phyloP scores from a whole-genome alignment of 2,113 vertebrate genomes.

The Otis tarda region DNA sequence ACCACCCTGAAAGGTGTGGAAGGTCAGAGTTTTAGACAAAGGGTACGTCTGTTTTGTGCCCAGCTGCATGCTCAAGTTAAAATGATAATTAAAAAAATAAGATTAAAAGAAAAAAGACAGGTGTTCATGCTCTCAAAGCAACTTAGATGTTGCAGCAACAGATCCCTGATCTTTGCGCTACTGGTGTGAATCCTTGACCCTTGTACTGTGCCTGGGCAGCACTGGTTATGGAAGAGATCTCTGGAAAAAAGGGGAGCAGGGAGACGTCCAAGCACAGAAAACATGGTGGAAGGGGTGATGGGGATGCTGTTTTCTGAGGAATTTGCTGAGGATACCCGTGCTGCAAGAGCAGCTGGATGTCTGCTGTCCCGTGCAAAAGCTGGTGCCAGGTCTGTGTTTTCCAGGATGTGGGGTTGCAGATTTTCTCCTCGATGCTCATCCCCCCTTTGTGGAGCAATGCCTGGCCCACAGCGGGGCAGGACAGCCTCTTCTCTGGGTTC shows the following conservation, averaged over 20 bases:
- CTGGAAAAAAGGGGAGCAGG: not conserved
- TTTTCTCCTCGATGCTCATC: not conserved
- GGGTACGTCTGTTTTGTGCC: not conserved
- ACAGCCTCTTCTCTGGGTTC: not conserved
- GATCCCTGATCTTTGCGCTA: not conserved
- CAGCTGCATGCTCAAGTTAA: not conserved
- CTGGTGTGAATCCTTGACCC: not conserved
- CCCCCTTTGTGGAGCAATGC: not conserved
- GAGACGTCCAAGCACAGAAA: not conserved
- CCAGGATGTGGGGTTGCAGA: not conserved
- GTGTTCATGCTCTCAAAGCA: not conserved
- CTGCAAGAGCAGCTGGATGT: not conserved
- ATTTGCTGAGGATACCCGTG: not conserved
- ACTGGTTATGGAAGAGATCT: not conserved
- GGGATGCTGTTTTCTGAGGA: not conserved
- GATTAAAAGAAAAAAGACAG: not conserved
- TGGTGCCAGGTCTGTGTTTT: not conserved
- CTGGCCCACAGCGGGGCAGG: not conserved
- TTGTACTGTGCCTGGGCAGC: not conserved
- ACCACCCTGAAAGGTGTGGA: not conserved
- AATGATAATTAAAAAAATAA: not conserved
- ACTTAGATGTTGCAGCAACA: not conserved
- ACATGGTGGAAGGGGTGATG: fast-evolving
- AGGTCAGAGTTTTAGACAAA: not conserved
- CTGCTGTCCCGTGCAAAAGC: not conserved